Conservation (phyloP, 1,140 invertebrate genomes). For the Copidosoma floridanum region DNA sequence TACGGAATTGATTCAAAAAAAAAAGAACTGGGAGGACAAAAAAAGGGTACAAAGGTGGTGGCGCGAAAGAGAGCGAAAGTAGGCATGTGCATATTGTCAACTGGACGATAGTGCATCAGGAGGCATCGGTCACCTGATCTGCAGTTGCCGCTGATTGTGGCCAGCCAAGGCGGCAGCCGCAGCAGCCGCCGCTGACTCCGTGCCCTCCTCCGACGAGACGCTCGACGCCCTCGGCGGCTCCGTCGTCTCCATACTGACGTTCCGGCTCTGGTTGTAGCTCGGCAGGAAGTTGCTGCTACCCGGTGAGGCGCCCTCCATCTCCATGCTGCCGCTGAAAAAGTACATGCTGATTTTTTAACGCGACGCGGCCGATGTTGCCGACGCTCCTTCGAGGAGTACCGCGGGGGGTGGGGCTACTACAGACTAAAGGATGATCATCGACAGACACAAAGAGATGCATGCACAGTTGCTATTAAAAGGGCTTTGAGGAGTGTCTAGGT, state of each 20-base stretch:
- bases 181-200: constrained; percentile 48
- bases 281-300: constrained; percentile 53
- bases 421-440: neutral
- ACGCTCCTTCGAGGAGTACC: neutral
- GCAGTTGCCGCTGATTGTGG: constrained; percentile 43
- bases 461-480: neutral
- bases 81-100: neutral
- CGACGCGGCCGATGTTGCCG: neutral
- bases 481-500: neutral
- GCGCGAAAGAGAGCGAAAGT: neutral
- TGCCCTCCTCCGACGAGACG: constrained; percentile 62
- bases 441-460: neutral
- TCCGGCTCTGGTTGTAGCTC: constrained; percentile 56
- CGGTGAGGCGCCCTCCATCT: constrained; percentile 66
- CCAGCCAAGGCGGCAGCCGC: constrained; percentile 53
- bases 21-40: neutral
- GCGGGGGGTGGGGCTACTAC: neutral
- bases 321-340: constrained; percentile 65
- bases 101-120: neutral
- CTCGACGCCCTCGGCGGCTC: constrained; percentile 59
- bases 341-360: neutral
- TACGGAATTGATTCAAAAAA: no score
- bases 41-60: neutral
- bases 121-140: constrained; percentile 42
- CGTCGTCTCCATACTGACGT: constrained; percentile 59